These are phyloP conservation scores for Nymphicus hollandicus DNA, from an alignment of 2,113 vertebrate genomes.

Conservation along the genomic window DNA sequence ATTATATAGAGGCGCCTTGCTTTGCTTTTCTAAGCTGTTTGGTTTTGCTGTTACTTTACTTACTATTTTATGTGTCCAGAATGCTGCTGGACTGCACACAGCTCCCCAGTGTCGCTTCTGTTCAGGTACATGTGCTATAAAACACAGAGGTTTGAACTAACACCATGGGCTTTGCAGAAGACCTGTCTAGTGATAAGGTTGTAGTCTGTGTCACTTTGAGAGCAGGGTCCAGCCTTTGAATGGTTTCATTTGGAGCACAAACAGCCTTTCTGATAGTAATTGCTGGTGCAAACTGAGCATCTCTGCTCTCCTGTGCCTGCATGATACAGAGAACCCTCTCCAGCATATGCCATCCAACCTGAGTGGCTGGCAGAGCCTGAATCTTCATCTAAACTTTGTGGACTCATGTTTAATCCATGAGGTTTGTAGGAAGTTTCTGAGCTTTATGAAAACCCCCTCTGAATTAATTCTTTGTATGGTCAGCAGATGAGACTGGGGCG, in stretches of 20 bases:
- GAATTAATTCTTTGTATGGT: slow-evolving; percentile 26
- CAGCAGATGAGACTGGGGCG: background rate
- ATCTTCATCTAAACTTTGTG: background rate
- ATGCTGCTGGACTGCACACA: background rate
- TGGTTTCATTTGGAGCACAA: background rate
- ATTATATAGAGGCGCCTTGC: slow-evolving; percentile 6
- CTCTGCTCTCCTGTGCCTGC: background rate
- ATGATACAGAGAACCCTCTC: background rate
- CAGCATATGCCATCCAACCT: background rate
- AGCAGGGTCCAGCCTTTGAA: background rate
- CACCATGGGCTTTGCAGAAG: background rate
- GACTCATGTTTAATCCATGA: background rate
- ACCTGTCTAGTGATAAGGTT: accelerated
- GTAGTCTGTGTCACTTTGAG: background rate
- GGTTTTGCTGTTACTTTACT: slow-evolving; percentile 61
- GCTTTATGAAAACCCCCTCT: background rate
- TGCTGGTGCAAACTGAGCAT: background rate
- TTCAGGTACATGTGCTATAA: background rate
- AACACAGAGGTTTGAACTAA: background rate
- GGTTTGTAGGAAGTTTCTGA: background rate
- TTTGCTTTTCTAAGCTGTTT: slow-evolving; percentile 66
- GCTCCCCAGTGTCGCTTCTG: background rate
- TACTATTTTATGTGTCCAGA: slow-evolving; percentile 36
- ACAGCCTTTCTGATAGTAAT: background rate
- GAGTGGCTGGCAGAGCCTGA: background rate